These are phyloP conservation scores for Zosterops borbonicus DNA, from an alignment of 2,113 vertebrate species.

Conservation along the genomic window DNA sequence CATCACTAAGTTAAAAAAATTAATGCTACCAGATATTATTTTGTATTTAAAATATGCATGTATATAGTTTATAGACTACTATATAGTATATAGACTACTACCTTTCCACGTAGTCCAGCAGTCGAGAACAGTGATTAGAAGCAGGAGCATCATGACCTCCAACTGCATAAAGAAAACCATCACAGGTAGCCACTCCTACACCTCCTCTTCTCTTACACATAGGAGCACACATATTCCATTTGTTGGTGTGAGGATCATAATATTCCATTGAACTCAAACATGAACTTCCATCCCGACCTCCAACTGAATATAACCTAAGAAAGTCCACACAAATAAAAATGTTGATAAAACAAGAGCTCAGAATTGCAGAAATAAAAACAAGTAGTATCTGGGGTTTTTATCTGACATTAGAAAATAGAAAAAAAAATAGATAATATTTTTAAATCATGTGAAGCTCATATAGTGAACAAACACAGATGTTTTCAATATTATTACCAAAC, in stretches of 20 bases:
- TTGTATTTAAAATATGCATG: background rate
- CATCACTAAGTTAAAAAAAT: background rate
- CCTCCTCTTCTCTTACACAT: constrained; percentile 83
- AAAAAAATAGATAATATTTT: background rate
- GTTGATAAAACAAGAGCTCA: background rate
- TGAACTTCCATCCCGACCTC: constrained; percentile 80
- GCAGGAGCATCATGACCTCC: constrained; percentile 81
- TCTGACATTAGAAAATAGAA: background rate
- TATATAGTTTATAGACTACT: background rate
- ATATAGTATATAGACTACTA: background rate
- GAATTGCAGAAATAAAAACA: background rate
- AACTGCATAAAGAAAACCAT: constrained; percentile 81
- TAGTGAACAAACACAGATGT: background rate
- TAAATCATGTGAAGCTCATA: background rate
- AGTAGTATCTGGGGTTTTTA: background rate
- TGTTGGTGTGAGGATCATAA: constrained; percentile 83
- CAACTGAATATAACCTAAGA: constrained; percentile 80
- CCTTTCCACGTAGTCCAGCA: constrained; percentile 81
- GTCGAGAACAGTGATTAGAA: constrained; percentile 79
- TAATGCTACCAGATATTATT: background rate
- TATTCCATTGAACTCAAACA: constrained; percentile 84
- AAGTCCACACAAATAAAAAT: background rate
- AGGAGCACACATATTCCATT: constrained; percentile 81
- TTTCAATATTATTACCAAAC: background rate
- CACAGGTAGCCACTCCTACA: constrained; percentile 79